Conservation (phyloP, 2,888 invertebrate species). For the Chalcis sispes region DNA sequence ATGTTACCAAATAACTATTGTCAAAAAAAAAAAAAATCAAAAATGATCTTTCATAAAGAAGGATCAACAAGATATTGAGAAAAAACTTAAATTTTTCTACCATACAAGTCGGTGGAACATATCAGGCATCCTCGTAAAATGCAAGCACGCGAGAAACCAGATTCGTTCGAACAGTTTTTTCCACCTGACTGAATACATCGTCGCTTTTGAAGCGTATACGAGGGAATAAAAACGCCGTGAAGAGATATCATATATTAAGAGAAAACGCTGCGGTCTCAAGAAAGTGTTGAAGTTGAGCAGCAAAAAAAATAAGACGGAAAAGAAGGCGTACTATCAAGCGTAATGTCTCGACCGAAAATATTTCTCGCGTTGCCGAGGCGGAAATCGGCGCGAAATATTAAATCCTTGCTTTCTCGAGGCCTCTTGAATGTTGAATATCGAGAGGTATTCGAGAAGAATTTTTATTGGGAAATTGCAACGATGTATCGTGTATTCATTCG, state of each 20-base stretch:
- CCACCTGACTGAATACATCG: background rate
- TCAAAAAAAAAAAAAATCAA: no score
- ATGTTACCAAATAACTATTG: no score
- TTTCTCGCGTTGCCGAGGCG: slow-evolving; percentile 27
- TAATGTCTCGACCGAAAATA: slow-evolving; percentile 34
- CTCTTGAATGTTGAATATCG: background rate
- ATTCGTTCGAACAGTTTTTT: slow-evolving; percentile 48
- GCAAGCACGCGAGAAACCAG: slow-evolving; percentile 45
- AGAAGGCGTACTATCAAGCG: background rate
- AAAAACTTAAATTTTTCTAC: no score
- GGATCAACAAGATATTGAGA: no score
- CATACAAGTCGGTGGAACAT: no score
- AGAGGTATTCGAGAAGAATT: slow-evolving; percentile 30
- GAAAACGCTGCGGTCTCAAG: slow-evolving; percentile 29
- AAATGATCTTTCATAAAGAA: no score
- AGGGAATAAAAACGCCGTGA: slow-evolving; percentile 33
- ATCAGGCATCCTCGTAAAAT: slow-evolving; percentile 54
- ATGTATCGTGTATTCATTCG: background rate
- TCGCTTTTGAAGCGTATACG: background rate
- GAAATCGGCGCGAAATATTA: slow-evolving; percentile 35
- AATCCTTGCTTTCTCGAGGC: background rate
- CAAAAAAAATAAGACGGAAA: slow-evolving; percentile 21
- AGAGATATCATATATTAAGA: slow-evolving; percentile 46
- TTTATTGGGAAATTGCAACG: slow-evolving; percentile 30
- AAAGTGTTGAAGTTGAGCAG: slow-evolving; percentile 1